Percentiles rank a stretch among this genome's conserved stretches.
Evolutionary conservation across 2,113 vertebrate species (phyloP).

Genomic region (Cynopterus brachyotis): DNA sequence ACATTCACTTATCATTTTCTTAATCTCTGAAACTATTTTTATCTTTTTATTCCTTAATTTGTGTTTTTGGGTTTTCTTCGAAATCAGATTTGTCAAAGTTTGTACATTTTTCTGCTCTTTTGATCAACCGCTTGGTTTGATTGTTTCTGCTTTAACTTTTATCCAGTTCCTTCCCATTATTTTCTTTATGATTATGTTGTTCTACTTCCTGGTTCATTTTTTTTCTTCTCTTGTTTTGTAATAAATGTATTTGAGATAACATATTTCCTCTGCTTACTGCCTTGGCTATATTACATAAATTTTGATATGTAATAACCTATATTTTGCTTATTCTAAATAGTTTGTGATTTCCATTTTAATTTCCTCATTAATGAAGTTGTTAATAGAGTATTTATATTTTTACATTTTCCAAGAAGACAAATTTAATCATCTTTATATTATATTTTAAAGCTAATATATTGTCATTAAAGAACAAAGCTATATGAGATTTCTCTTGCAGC

Average conservation of each 20-base stretch:
- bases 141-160: not conserved
- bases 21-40: not conserved
- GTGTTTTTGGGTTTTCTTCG: not conserved
- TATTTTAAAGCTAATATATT: slow-evolving; percentile 16
- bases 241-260: not conserved
- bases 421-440: not conserved
- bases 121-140: not conserved
- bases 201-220: not conserved
- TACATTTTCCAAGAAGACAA: not conserved
- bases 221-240: slow-evolving; percentile 30
- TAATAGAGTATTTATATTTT: not conserved
- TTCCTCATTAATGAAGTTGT: not conserved
- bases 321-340: slow-evolving; percentile 29
- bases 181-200: not conserved
- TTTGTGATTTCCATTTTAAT: slow-evolving; percentile 31
- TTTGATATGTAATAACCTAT: not conserved
- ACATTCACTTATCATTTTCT: not conserved
- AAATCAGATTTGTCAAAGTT: not conserved
- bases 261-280: not conserved
- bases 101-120: not conserved
- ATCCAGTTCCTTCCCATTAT: not conserved
- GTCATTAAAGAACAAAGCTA: not conserved
- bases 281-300: not conserved
- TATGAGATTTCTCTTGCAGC: not conserved
- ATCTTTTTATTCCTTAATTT: not conserved